phyloP scores from a whole-genome alignment of 2,888 invertebrate genomes.

The Lepidochrysops patricia region DNA sequence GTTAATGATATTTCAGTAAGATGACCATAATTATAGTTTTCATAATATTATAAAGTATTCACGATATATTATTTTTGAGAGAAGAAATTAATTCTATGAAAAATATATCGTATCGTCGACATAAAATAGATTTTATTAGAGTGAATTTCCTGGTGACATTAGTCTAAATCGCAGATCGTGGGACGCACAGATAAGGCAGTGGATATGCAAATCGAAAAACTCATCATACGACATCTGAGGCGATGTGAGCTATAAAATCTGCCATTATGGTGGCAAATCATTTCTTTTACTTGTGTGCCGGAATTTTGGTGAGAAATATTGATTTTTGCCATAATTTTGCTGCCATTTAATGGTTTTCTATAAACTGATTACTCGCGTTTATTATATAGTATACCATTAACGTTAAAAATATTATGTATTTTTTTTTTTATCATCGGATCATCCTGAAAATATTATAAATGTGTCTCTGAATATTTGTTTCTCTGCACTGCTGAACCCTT shows the following conservation, averaged over 20 bases:
- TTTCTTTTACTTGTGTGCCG: neutral
- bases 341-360: no score
- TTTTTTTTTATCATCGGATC: no score
- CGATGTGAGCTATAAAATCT: neutral
- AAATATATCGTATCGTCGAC: constrained; percentile 13
- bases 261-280: neutral
- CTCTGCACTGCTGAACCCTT: no score
- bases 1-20: neutral
- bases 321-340: neutral
- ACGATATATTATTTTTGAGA: no score
- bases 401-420: no score
- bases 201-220: constrained; percentile 2
- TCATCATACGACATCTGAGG: neutral
- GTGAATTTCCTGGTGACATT: constrained; percentile 20
- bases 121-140: neutral
- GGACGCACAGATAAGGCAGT: constrained; percentile 17
- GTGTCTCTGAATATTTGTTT: no score
- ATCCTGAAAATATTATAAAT: no score
- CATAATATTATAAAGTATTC: no score
- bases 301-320: neutral
- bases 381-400: no score
- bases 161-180: constrained; percentile 21
- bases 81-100: no score
- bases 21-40: no score
- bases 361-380: no score